Percentiles rank a stretch among this genome's conserved stretches.
These are phyloP conservation scores for Calidris pugnax DNA, from an alignment of 2,113 vertebrate species.

Conservation along the genomic window DNA sequence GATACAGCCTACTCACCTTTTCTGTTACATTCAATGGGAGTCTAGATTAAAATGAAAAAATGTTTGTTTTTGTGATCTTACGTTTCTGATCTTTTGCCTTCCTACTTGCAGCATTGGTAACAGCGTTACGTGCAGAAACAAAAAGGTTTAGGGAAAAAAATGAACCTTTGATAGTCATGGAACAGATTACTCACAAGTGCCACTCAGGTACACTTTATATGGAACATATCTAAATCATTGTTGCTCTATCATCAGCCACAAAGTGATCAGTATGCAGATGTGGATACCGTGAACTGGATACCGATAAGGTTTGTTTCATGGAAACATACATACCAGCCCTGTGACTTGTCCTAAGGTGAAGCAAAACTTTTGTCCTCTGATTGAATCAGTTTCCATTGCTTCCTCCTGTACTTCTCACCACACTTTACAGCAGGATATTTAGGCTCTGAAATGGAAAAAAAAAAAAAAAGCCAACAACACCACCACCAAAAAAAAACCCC, in stretches of 20 bases:
- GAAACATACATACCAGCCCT: not conserved
- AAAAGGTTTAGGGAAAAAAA: not conserved
- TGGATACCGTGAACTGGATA: not conserved
- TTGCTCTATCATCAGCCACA: not conserved
- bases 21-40: not conserved
- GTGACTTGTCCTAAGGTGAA: not conserved
- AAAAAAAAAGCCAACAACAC: not conserved
- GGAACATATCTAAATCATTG: not conserved
- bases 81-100: not conserved
- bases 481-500: not conserved
- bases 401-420: not conserved
- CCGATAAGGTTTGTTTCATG: not conserved
- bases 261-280: not conserved
- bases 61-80: not conserved
- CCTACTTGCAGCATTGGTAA: fast-evolving
- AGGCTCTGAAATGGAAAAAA: not conserved
- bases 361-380: not conserved
- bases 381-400: not conserved
- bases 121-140: not conserved
- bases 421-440: not conserved
- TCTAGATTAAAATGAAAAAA: not conserved
- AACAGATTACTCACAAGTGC: slow-evolving; percentile 51
- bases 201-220: not conserved
- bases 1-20: not conserved
- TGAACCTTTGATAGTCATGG: slow-evolving; percentile 9